Base-by-base conservation (phyloP, 2,113 vertebrate genomes). In the Oceanites oceanicus region DNA sequence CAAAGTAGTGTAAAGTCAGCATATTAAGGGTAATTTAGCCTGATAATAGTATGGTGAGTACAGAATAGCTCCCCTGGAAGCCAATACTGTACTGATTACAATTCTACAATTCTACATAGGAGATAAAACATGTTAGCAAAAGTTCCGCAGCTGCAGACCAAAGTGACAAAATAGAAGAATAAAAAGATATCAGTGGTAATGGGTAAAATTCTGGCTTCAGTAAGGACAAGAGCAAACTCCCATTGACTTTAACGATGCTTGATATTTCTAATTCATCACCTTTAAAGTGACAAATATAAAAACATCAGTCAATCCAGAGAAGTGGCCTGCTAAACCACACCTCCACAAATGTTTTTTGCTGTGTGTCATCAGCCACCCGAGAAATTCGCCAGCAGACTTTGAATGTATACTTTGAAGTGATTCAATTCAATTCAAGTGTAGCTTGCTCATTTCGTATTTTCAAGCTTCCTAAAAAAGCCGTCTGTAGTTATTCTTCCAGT, bases 101-200 rank as follows among this genome's bases (percentile, higher is more conserved):
- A 44, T 87, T 94, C 95, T 96, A 94, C 88, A 92, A 44, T 87
- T 94, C 95, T 88, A 71, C 52, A 81, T 38, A 61, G 76, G 65
- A 92, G 83, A 92, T 83, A 88, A 95, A 95, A 95, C 40, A 38
- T 13, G 90, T 91, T 91, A 91, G 81, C 34, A 75, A 72, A 96
- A 97, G 91, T 86, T 97, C 94, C 88, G 81, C 92, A 97, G 92
- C 80, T 94, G 86, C 86, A 88, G 65, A 92, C 65, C 44, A 38
- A 94, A 95, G 66, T 81, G 92, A 85, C 92, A 94, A 95, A 86
- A 94, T 8, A 96, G 76, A 86, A 87, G 93, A 96, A 93, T 86
- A 86, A 86, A 92, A 76, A 91, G 47, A 83, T 81, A 83, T 81
- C 76, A 61, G 83, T 66, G 83, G 93, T 92, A 96, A 95, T 85